Evolutionary conservation across 2,888 invertebrate species (phyloP), one percentile per base, ranked within the genome.

Genomic region (Drosophila antonietae): DNA sequence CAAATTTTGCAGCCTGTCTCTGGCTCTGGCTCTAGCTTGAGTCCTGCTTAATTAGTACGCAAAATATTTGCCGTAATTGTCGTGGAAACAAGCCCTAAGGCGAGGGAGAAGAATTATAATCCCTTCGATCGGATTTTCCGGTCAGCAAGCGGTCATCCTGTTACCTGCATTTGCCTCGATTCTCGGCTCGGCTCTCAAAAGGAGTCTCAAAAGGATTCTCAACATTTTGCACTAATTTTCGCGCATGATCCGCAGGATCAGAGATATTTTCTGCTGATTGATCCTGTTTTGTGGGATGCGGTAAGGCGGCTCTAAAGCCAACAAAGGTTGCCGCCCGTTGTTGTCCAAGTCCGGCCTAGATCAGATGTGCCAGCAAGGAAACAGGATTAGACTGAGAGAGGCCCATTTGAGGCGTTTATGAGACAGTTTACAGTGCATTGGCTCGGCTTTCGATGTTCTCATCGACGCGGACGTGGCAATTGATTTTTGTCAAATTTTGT

Each of bases 51-150:
- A 90, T 90, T 91, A 89, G 84, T 86, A 90, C 83, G 87, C 90
- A 91, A 91, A 91, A 91, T 91, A 91, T 91, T 90, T 91, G 81
- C 80, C 81, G 76, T 90, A 90, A 91, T 91, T 91, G 88, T 78
- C 74, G 67, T 73, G 71, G 74, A 73, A 73, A 78, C 69, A 73
- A 70, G 57, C 52, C 51, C 63, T 53, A 60, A 35, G 23, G 8
- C 44, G 23, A 51, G 44, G 57, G 61, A 33, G 44, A 18, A 28
- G 64, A 88, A 78, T 80, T 83, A 81, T 91, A 89, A 91, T 90
- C 85, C 90, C 81, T 86, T 91, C 87, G 71, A 87, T 81, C 81
- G 90, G 90, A 90, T 90, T 90, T 90, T 91, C 90, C 90, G 81
- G 81, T 85, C 87, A 90, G 86, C 73, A 68, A 69, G 71, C 56